Evolutionary conservation across 37 sponge, comb jelly and placozoan species (phyloP).

Genomic region (Beroe ovata): DNA sequence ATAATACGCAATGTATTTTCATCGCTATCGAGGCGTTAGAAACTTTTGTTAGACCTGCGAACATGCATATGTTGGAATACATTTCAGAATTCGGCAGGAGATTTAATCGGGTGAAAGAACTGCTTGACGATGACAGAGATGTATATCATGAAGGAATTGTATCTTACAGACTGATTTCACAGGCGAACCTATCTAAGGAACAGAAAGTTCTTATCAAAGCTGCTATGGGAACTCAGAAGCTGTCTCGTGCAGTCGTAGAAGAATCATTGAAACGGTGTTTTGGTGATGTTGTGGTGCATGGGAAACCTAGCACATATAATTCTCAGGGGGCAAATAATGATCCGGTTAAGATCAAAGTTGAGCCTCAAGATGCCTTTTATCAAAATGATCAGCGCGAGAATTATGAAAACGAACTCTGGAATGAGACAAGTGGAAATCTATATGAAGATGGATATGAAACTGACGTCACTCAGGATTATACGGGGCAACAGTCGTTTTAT

Average conservation of each 20-base stretch:
- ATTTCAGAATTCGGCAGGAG: background rate
- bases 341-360: background rate
- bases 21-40: background rate
- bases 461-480: background rate
- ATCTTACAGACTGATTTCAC: background rate
- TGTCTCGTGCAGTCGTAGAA: background rate
- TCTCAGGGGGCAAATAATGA: too few species aligned
- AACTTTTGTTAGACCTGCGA: background rate
- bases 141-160: background rate
- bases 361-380: background rate
- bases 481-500: background rate
- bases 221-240: background rate
- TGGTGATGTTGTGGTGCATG: constrained; percentile 9
- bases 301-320: too few species aligned
- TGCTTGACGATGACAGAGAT: background rate
- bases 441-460: too few species aligned
- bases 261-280: background rate
- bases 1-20: background rate
- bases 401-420: too few species aligned
- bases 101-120: background rate
- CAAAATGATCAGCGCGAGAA: too few species aligned
- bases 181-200: background rate
- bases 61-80: background rate
- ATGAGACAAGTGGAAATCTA: too few species aligned
- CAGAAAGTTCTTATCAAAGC: too few species aligned